These are phyloP conservation scores for Tetragonisca angustula DNA, from an alignment of 2,888 invertebrate species.

Conservation along the genomic window DNA sequence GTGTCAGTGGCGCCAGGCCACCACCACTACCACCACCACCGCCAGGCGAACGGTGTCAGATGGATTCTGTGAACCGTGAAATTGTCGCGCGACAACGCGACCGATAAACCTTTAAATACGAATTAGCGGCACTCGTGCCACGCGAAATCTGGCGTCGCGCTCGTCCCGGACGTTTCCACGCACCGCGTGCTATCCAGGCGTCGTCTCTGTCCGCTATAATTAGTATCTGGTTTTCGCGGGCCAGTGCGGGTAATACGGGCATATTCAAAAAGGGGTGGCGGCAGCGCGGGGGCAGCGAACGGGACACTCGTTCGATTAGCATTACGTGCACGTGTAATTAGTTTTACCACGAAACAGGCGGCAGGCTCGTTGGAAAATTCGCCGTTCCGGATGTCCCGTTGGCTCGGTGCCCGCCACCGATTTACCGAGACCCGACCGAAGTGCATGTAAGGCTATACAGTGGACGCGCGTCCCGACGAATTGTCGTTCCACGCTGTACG, in stretches of 20 bases:
- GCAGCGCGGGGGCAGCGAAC: background rate
- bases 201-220: slow-evolving; percentile 41
- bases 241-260: background rate
- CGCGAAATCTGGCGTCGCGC: slow-evolving; percentile 41
- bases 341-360: slow-evolving; percentile 38
- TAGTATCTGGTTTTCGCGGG: slow-evolving; percentile 44
- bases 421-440: slow-evolving; percentile 16
- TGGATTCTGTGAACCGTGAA: slow-evolving; percentile 79
- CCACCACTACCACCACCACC: background rate
- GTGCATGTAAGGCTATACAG: slow-evolving; percentile 9
- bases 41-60: slow-evolving; percentile 52
- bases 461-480: background rate
- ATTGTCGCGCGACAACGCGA: slow-evolving; percentile 77
- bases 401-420: slow-evolving; percentile 34
- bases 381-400: slow-evolving; percentile 15
- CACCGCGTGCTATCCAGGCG: slow-evolving; percentile 27
- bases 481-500: no score
- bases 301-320: slow-evolving; percentile 30
- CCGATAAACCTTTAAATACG: slow-evolving; percentile 82
- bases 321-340: slow-evolving; percentile 45
- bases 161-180: slow-evolving; percentile 49
- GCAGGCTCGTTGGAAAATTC: slow-evolving; percentile 37
- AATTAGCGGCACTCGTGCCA: slow-evolving; percentile 76
- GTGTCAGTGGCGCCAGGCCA: background rate
- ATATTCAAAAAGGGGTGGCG: background rate